Evolutionary conservation across 1,140 invertebrate species (phyloP).

Genomic region (Manduca sexta): DNA sequence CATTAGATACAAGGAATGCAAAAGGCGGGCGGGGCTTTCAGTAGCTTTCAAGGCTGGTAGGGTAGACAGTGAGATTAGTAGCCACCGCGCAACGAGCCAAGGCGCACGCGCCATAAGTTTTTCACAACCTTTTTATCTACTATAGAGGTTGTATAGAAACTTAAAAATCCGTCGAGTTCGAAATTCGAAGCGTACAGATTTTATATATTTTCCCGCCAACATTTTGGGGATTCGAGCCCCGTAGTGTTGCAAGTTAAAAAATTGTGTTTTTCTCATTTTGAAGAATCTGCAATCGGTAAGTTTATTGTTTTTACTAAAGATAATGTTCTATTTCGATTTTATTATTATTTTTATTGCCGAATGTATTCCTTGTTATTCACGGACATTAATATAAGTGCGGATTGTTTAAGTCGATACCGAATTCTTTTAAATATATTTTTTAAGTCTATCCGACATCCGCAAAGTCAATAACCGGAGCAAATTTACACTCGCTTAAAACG

Average conservation of each 20-base stretch:
- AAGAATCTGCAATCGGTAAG: conserved; percentile 28
- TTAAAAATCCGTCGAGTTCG: conserved; percentile 26
- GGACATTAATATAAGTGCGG: too few species aligned
- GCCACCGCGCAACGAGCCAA: conserved; percentile 30
- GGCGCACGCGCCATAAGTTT: conserved; percentile 47
- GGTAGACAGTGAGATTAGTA: conserved; percentile 31
- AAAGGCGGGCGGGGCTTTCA: conserved; percentile 41
- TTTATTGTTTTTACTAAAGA: conserved; percentile 10
- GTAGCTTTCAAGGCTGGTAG: conserved; percentile 56
- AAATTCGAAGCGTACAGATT: conserved; percentile 28
- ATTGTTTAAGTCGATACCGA: too few species aligned
- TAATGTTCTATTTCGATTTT: neutral
- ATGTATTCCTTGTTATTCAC: too few species aligned
- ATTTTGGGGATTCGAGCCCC: conserved; percentile 35
- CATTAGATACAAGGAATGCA: conserved; percentile 36
- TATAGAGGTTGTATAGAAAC: conserved; percentile 43
- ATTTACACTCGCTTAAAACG: too few species aligned
- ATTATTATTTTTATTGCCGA: neutral
- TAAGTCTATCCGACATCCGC: too few species aligned
- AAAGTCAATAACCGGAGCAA: too few species aligned
- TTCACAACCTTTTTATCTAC: conserved; percentile 33
- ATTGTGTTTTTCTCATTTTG: conserved; percentile 17
- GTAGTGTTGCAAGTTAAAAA: conserved; percentile 34
- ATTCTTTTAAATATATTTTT: too few species aligned
- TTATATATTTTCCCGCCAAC: conserved; percentile 26